Conservation (phyloP, 2,888 invertebrate genomes). For the Herminia tarsipennalis region DNA sequence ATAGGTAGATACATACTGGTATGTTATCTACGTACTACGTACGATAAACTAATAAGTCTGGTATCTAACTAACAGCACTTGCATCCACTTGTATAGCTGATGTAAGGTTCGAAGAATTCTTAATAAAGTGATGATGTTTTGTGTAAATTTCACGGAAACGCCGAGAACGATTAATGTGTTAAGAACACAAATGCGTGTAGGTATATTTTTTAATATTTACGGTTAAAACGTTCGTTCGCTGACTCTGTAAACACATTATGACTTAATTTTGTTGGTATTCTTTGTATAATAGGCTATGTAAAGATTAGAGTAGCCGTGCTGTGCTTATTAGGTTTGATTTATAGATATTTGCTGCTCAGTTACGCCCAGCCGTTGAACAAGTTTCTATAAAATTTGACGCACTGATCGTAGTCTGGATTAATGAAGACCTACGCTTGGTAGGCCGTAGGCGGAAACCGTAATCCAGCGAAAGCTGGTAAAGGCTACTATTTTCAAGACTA, state of each 20-base stretch:
- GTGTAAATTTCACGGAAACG: constrained; percentile 28
- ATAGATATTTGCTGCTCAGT: no score
- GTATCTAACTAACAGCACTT: constrained; percentile 18
- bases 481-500: no score
- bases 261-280: background rate
- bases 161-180: constrained; percentile 20
- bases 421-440: no score
- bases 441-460: no score
- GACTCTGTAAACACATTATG: background rate
- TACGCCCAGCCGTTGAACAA: no score
- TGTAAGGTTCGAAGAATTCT: constrained; percentile 19
- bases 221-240: background rate
- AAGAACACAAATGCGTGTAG: constrained; percentile 5
- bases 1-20: background rate
- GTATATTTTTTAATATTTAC: constrained; percentile 7
- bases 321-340: no score
- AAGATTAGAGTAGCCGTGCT: no score
- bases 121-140: constrained; percentile 26
- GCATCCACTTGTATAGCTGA: constrained; percentile 14
- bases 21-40: constrained; percentile 8
- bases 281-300: background rate
- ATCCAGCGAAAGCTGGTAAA: no score
- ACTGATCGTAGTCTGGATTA: no score
- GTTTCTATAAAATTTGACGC: no score
- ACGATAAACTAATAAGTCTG: constrained; percentile 21